Evolutionary conservation across 2,888 invertebrate species (phyloP).

Genomic region (Chymomyza caudatula): DNA sequence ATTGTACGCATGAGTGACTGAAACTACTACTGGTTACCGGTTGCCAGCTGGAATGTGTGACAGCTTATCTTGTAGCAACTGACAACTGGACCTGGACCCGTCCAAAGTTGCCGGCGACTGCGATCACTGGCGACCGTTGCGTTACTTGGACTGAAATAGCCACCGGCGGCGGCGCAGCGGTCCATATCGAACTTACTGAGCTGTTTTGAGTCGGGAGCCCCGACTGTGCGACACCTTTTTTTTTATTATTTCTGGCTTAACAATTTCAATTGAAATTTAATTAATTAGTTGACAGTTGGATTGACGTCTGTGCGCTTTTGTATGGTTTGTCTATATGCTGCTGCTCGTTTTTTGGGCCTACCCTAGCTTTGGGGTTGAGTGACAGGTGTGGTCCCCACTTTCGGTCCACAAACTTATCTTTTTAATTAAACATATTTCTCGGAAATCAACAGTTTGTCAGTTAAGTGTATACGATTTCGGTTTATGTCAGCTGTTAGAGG

Average conservation of each 20-base stretch:
- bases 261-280: constrained; percentile 77
- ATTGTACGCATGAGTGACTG: not conserved
- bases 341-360: constrained; percentile 5
- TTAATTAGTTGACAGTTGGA: constrained; percentile 77
- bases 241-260: constrained; percentile 53
- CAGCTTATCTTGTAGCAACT: constrained; percentile 75
- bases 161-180: constrained; percentile 13
- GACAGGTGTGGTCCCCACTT: constrained; percentile 50
- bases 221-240: constrained; percentile 58
- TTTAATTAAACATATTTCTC: constrained; percentile 38
- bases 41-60: constrained; percentile 66
- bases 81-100: constrained; percentile 63
- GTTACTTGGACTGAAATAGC: too few relatives aligned
- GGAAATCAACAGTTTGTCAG: constrained; percentile 39
- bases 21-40: constrained; percentile 9
- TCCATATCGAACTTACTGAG: constrained; percentile 2
- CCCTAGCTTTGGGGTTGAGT: constrained; percentile 28
- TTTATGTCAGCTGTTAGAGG: not conserved
- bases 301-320: constrained; percentile 48
- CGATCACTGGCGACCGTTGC: not conserved
- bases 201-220: constrained; percentile 36
- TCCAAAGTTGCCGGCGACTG: constrained; percentile 1
- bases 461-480: not conserved
- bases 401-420: not conserved
- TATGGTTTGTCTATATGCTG: constrained; percentile 13